Evolutionary conservation across 1,140 invertebrate species (phyloP).

Genomic region (Centruroides vittatus): DNA sequence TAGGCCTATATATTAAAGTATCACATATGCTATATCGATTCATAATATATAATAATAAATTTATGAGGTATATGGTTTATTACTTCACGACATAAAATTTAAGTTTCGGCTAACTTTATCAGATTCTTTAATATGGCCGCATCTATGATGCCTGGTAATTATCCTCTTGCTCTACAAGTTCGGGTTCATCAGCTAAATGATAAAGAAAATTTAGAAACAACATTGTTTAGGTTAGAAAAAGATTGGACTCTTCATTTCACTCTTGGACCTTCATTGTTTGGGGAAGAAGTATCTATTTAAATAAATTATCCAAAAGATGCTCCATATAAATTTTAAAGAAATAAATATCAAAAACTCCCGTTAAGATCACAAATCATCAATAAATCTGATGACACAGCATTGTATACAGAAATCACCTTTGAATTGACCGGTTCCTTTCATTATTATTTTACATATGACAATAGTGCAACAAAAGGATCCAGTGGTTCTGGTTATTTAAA

Average conservation of each 20-base stretch:
- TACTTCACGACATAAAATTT: too few relatives aligned
- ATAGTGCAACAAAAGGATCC: conserved; percentile 16
- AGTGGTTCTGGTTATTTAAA: conserved; percentile 70
- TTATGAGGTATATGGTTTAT: too few relatives aligned
- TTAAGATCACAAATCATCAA: conserved; percentile 32
- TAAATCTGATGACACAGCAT: conserved; percentile 46
- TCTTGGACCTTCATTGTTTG: conserved; percentile 66
- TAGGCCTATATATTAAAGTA: too few relatives aligned
- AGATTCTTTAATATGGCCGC: too few relatives aligned
- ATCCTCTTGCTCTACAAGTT: conserved; percentile 25
- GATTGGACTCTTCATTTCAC: conserved; percentile 57
- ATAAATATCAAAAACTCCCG: conserved; percentile 29
- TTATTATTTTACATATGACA: conserved; percentile 59
- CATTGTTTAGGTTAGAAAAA: conserved; percentile 48
- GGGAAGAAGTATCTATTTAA: conserved; percentile 56
- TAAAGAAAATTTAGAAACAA: conserved; percentile 54
- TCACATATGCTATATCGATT: too few relatives aligned
- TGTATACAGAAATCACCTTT: conserved; percentile 43
- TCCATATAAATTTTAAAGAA: conserved; percentile 28
- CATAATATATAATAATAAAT: too few relatives aligned
- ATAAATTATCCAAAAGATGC: conserved; percentile 57
- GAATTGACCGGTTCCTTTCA: conserved; percentile 55
- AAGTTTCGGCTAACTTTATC: too few relatives aligned
- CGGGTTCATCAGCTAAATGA: conserved; percentile 55
- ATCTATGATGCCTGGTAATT: too few relatives aligned